Evolutionary conservation across 2,113 vertebrate species (phyloP), one percentile per base, ranked within the genome.

Genomic region (Pyxicephalus adspersus): DNA sequence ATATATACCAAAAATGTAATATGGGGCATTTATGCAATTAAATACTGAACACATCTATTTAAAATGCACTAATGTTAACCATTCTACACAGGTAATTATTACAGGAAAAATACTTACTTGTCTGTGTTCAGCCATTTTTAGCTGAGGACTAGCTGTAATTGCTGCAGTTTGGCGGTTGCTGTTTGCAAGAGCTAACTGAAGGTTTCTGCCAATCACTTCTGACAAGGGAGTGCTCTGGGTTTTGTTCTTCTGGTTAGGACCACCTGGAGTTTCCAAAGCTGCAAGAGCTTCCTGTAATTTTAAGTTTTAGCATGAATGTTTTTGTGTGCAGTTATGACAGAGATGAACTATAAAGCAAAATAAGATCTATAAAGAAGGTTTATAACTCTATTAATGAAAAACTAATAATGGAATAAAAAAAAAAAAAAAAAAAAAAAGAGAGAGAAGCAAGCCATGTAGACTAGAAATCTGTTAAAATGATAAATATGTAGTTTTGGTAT

Each of bases 111-210:
- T 16, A 81, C 83, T 80, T 91, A 94, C 93, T 87, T 9, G 75
- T 84, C 85, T 83, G 50, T 78, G 34, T 19, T 84, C 81, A 68
- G 76, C 54, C 55, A 78, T 11, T 5, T 85, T 85, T 25, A 97
- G 61, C 22, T 92, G 90, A 58, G 96, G 98, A 87, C 96, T 99
- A 29, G 94, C 95, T 83, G 91, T 90, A 58, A 92, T 83, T 45
- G 89, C 89, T 15, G 86, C 90, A 58, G 91, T 68, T 0, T 87
- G 84, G 4, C 88, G 89, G 5, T 90, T 87, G 85, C 97, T 99
- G 77, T 97, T 98, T 76, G 94, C 95, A 86, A 98, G 84, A 0
- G 97, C 97, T 63, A 95, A 83, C 77, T 95, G 94, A 86, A 98
- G 75, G 87, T 98, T 99, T 86, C 93, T 95, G 83, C 91, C 86